Evolutionary conservation across 2,113 vertebrate genomes (phyloP).

Genomic region (Sinocyclocheilus rhinocerous): DNA sequence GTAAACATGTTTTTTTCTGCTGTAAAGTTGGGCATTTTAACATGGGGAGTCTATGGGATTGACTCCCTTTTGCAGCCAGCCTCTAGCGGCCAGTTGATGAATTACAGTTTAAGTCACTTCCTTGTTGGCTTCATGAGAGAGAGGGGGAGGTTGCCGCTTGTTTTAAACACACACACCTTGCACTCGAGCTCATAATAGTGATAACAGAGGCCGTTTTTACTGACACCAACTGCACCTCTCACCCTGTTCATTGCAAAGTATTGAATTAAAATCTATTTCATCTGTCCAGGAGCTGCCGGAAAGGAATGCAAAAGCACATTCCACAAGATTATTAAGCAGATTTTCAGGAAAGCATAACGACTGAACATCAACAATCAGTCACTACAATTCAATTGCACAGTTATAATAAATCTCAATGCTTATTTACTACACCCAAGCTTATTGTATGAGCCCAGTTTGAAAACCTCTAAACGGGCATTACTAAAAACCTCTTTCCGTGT

Average conservation of each 20-base stretch:
- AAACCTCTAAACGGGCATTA: neutral
- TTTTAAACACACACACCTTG: conserved; percentile 38
- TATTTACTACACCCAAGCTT: neutral
- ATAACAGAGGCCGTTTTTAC: conserved; percentile 41
- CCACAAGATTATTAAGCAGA: conserved; percentile 63
- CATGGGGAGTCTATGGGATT: too few species aligned
- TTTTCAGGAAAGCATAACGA: conserved; percentile 32
- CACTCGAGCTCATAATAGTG: conserved; percentile 27
- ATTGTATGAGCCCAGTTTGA: neutral
- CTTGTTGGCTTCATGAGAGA: too few species aligned
- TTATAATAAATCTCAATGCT: conserved; percentile 2
- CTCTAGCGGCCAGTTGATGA: too few species aligned
- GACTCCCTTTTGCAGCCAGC: too few species aligned
- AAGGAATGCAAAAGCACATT: conserved; percentile 67
- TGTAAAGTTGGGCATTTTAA: too few species aligned
- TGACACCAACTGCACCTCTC: neutral
- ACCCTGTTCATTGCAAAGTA: conserved; percentile 24
- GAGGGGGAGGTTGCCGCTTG: too few species aligned
- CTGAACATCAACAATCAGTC: conserved; percentile 6
- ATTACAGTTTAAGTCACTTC: too few species aligned
- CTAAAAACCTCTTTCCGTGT: neutral
- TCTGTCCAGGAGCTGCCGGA: conserved; percentile 60
- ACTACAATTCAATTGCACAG: conserved; percentile 34
- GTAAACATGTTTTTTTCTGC: too few species aligned
- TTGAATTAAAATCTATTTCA: conserved; percentile 52